A percentile compares a stretch with the other conserved stretches of the same genome.
Conservation (phyloP, 2,113 vertebrate species). For the Echinops telfairi region DNA sequence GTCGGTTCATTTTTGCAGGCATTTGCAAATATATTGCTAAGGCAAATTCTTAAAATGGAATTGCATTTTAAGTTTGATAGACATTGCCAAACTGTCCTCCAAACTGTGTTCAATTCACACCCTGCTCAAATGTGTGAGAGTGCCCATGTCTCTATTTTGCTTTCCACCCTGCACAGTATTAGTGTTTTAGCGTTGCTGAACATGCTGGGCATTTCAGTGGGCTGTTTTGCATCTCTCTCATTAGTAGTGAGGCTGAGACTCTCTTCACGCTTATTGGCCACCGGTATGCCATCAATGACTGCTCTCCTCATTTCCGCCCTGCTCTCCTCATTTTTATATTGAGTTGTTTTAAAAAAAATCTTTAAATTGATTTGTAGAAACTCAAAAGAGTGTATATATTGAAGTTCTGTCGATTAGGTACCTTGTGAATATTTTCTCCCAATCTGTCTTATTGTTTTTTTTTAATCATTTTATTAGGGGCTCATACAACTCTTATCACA, state of each 20-base stretch:
- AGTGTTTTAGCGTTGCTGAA: slow-evolving; percentile 67
- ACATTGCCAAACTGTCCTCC: slow-evolving; percentile 76
- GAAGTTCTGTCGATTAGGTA: background rate
- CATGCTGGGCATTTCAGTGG: slow-evolving; percentile 19
- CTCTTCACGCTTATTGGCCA: slow-evolving; percentile 29
- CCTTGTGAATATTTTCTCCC: slow-evolving; percentile 35
- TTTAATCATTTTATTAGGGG: no score
- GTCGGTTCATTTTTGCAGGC: slow-evolving; percentile 55
- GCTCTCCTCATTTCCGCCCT: background rate
- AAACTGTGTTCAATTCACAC: slow-evolving; percentile 71
- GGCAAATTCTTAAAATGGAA: slow-evolving; percentile 74
- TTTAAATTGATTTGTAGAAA: slow-evolving; percentile 50
- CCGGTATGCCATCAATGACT: slow-evolving; percentile 19
- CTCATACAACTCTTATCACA: no score
- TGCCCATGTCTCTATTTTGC: slow-evolving; percentile 63
- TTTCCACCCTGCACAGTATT: slow-evolving; percentile 61
- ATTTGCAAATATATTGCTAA: slow-evolving; percentile 69
- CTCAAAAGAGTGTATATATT: slow-evolving; percentile 1
- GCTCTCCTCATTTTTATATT: background rate
- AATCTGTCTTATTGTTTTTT: background rate
- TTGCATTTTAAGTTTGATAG: slow-evolving; percentile 80
- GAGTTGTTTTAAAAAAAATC: background rate
- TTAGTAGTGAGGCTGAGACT: slow-evolving; percentile 2
- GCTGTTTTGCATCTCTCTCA: slow-evolving; percentile 57
- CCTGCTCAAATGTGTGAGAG: slow-evolving; percentile 71